phyloP scores from a whole-genome alignment of 1,140 invertebrate genomes.

The Heliconius eleuchia region DNA sequence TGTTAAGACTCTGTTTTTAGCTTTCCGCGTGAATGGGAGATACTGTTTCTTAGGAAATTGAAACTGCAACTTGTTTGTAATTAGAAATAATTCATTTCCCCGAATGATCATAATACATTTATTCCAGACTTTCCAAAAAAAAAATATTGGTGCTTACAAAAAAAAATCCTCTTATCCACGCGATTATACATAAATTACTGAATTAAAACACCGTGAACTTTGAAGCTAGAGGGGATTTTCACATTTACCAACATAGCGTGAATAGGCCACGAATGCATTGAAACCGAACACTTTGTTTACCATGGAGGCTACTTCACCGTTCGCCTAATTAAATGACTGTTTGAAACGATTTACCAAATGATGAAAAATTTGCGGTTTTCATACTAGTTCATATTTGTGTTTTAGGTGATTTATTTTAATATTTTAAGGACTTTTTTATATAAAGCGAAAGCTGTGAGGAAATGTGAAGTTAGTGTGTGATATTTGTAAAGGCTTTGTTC shows the following conservation, averaged over 20 bases:
- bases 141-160: not conserved
- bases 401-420: not conserved
- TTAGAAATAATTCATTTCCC: no score
- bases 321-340: constrained; percentile 3
- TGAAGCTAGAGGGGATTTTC: constrained; percentile 13
- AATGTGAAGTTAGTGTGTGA: not conserved
- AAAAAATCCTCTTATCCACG: not conserved
- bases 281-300: constrained; percentile 20
- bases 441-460: not conserved
- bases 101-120: no score
- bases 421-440: not conserved
- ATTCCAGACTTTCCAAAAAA: not conserved
- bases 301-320: not conserved
- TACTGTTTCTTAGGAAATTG: no score
- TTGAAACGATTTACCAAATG: not conserved
- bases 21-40: no score
- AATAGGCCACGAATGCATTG: constrained; percentile 7
- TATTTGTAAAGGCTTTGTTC: no score
- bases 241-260: not conserved
- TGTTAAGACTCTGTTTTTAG: no score
- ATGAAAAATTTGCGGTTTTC: not conserved
- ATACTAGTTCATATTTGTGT: not conserved
- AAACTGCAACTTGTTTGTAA: no score
- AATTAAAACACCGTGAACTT: constrained; percentile 24
- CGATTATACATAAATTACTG: constrained; percentile 20